Conservation (phyloP, 2,797 vertebrate genomes). For the Bothrops alternatus region DNA sequence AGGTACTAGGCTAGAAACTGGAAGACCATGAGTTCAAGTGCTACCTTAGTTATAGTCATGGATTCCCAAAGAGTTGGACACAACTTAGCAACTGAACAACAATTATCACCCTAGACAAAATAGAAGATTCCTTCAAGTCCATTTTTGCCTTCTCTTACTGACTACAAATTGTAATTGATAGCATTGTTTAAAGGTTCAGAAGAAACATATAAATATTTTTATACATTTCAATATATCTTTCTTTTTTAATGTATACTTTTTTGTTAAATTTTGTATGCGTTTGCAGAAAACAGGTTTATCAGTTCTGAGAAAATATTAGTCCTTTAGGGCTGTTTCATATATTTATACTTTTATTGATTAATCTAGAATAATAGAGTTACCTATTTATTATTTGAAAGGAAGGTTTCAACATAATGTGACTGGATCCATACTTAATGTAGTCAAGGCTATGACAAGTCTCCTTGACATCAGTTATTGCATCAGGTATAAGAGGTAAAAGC, state of each 20-base stretch:
- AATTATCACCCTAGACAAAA: neutral
- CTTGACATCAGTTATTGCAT: neutral
- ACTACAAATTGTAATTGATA: neutral
- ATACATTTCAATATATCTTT: neutral
- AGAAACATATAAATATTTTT: neutral
- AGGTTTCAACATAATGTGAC: neutral
- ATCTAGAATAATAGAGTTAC: neutral
- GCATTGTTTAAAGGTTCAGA: neutral
- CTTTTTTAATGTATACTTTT: neutral
- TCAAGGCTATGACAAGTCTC: neutral
- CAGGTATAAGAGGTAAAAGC: neutral
- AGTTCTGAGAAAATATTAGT: neutral
- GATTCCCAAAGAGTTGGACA: neutral
- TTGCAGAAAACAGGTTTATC: neutral
- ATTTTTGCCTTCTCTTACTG: neutral
- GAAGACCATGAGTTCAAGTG: neutral
- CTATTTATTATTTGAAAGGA: neutral
- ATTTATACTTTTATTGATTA: neutral
- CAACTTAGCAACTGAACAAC: neutral
- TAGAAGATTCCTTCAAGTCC: neutral
- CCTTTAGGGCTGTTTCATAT: neutral
- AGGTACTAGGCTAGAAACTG: neutral
- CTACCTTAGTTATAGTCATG: neutral
- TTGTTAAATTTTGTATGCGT: neutral
- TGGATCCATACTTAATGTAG: neutral